Base-by-base conservation (phyloP, 2,888 invertebrate genomes). In the Sepioteuthis lessoniana region DNA sequence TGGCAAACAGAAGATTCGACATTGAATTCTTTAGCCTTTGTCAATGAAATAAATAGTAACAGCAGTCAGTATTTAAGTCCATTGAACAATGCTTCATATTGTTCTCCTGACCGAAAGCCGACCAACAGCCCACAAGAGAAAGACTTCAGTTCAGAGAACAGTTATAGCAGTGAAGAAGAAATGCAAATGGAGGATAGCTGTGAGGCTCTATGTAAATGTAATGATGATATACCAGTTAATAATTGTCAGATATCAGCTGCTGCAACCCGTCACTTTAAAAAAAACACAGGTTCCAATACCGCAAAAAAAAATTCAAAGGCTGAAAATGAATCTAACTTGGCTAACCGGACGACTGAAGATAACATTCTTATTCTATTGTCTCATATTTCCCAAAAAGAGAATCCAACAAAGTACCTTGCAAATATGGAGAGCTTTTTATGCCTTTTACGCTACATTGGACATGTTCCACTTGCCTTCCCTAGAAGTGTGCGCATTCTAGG, bases 291-390 rank as follows among this genome's bases (percentile, higher is more conserved):
- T 16, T 16, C n/a, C 13, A n/a, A 25, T 3, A 8, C n/a, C n/a
- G 10, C 16, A n/a, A 76, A n/a, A 8, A 76, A 76, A 35, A 8
- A 13, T 35, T 13, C 76, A 4, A 76, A 35, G n/a, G 16, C 16
- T 35, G 25, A 55, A 42, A 38, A 31, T 25, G 31, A 38, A 16
- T 8, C 28, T 21, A 28, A 91, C 31, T 7, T 91, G 91, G 91
- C 38, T 7, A 42, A 47, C 21, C 92, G 92, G 37, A 92, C 94
- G 19, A 95, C 95, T 8, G 96, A 96, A 93, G 94, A 95, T 38
- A 96, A 96, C 93, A 96, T 97, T 90, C 94, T 96, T 42, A 96
- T 96, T 42, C 94, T 97, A 60, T 93, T 97, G 31, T 96, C 96
- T 1, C 94, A 96, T 90, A 94, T 97, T 21, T 97, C 97, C 13